Evolutionary conservation across 2,888 invertebrate genomes (phyloP), one percentile per base, ranked within the genome.

Genomic region (Brachylomia viminalis): DNA sequence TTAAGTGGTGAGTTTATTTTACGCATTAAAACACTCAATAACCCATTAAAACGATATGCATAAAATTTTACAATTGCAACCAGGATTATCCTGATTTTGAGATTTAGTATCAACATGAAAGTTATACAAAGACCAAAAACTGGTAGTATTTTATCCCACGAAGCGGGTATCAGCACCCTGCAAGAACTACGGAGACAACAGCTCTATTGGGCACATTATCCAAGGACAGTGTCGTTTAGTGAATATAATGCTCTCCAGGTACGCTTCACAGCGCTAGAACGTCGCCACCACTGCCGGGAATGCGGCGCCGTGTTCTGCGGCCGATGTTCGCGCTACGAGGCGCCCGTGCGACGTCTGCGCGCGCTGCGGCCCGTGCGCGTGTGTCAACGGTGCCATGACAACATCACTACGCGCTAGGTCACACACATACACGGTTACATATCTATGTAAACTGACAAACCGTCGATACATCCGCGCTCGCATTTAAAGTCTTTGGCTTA

Each of bases 241-340:
- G 5, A 5, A 20, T 8, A 8, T 3, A n/a, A n/a, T 23, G 17
- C 52, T 8, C 6, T 0, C 0, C 85, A 96, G 96, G 96, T 96
- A 42, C 97, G 97, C 88, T 99, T 99, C 97, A 99, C 98, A 68
- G 97, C 99, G 66, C 98, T 99, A 83, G 99, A 99, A 96, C 97
- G 99, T 15, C 98, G 98, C 82, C 99, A 99, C 96, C 99, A 99
- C 96, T 99, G 99, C 94, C 97, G 99, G 77, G 99, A 99, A 95
- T 99, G 99, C 96, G 99, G 99, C 76, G 98, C 98, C 91, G 98
- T 99, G 80, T 99, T 99, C 97, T 99, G 99, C 96, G 99, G 99
- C 42, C 99, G 98, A 93, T 99, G 99, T 97, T 99, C 99, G 93
- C 98, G 98, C 81, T 99, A 99, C 97, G 99, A 99, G 95, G 99